phyloP scores from a whole-genome alignment of 2,113 vertebrate species.

The Albula glossodonta region DNA sequence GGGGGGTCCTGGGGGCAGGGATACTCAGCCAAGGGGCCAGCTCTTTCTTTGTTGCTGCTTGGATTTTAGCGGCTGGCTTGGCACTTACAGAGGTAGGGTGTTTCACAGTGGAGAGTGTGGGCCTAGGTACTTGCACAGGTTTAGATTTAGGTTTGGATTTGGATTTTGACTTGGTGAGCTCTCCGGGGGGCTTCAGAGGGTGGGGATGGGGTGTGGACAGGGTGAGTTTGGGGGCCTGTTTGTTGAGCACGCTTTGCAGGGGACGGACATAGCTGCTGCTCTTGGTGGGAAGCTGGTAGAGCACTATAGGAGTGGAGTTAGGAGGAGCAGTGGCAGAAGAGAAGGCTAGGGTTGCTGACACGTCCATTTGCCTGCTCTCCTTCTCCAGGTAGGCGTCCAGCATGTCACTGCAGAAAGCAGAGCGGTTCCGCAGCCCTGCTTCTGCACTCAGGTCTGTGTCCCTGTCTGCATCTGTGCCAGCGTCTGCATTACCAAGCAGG shows the following conservation, averaged over 20 bases:
- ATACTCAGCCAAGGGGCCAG: constrained; percentile 27
- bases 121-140: not conserved
- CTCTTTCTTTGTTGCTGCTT: constrained; percentile 8
- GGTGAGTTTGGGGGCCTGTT: constrained; percentile 30
- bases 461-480: not conserved
- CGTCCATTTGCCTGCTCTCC: constrained; percentile 88
- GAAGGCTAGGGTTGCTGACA: constrained; percentile 76
- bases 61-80: constrained; percentile 9
- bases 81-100: not conserved
- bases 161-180: constrained; percentile 43
- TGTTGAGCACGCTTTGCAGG: constrained; percentile 81
- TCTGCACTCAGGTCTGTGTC: constrained; percentile 39
- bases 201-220: constrained; percentile 45
- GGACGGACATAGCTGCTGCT: constrained; percentile 94
- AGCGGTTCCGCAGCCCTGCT: constrained; percentile 81
- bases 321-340: constrained; percentile 69
- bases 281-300: constrained; percentile 87
- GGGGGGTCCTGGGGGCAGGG: constrained; percentile 59
- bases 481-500: not conserved
- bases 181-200: constrained; percentile 48
- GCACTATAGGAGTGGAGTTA: constrained; percentile 70
- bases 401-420: constrained; percentile 92
- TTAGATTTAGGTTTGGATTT: not conserved
- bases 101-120: not conserved
- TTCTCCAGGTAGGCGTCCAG: constrained; percentile 93